Evolutionary conservation across 2,113 vertebrate species (phyloP), one percentile per base, ranked within the genome.

Genomic region (Leucosticte australis): DNA sequence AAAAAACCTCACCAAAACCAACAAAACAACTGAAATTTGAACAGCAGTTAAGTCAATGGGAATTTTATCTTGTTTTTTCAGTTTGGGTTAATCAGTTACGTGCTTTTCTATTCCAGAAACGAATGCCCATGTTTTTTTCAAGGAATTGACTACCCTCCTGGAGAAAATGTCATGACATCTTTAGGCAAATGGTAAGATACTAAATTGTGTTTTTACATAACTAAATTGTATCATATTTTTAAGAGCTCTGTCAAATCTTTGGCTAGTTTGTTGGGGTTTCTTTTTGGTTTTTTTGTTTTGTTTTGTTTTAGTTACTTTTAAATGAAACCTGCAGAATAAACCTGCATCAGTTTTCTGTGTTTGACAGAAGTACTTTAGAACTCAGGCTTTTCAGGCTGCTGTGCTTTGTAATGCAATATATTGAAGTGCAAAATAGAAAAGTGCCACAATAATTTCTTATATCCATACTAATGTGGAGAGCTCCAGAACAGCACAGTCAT

Each of bases 101-200:
- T 42, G 10, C 53, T 33, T 42, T 80, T 46, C 1, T 75, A 24
- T 69, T 89, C n/a, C 83, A 99, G 99, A 97, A 98, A 95, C 57
- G 98, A 99, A 90, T 99, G 99, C 69, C 98, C 99, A 7, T 99
- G 99, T 95, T 98, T 98, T 87, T 99, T 99, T 94, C 98, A 99
- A 64, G 99, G 99, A 92, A 97, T 98, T 62, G 98, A 99, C 76
- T 99, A 99, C 81, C 97, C 98, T 8, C 98, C 99, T 5, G 99
- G 99, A 94, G 99, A 99, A 94, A 98, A 98, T 42, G 90, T 99
- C 87, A 95, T 99, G 97, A 99, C 98, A 4, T 99, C 99, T 92
- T 98, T 99, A 96, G 99, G 99, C 92, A 98, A 98, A 97, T 99
- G 99, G 99, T 99, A 98, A 99, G 99, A 78, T 16, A 50, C 2